A percentile compares a stretch with the other conserved stretches of the same genome.
Evolutionary conservation across 2,113 vertebrate genomes (phyloP).

Genomic region (Lampris megalopsis): DNA sequence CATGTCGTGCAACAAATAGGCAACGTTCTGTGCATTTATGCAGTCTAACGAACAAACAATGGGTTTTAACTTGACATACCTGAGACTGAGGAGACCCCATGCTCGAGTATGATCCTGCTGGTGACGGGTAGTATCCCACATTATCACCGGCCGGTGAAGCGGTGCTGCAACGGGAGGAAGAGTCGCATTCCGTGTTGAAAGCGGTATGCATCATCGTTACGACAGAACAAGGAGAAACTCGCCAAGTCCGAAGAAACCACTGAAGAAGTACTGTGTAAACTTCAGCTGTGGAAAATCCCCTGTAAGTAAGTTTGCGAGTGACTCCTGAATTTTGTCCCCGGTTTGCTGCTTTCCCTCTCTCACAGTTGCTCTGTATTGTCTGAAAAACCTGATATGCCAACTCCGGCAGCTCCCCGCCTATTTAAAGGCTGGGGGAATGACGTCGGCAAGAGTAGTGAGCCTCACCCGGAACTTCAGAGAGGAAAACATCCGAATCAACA

Average conservation of each 20-base stretch:
- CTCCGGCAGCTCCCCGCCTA: not conserved
- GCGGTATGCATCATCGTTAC: conserved; percentile 88
- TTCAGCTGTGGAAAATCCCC: conserved; percentile 44
- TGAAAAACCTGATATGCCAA: conserved; percentile 69
- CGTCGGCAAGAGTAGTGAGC: conserved; percentile 39
- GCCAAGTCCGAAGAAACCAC: conserved; percentile 40
- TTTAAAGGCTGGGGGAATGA: conserved; percentile 67
- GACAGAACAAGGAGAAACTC: not conserved
- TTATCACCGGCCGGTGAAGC: conserved; percentile 91
- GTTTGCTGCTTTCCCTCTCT: not conserved
- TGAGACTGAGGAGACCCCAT: conserved; percentile 89
- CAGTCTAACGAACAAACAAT: not conserved
- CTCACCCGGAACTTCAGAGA: not conserved
- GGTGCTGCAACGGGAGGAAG: conserved; percentile 95
- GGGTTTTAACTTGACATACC: conserved; percentile 79
- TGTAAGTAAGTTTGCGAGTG: conserved; percentile 19
- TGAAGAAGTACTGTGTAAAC: not conserved
- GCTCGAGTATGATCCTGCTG: conserved; percentile 90
- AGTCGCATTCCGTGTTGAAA: conserved; percentile 90
- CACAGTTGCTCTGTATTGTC: not conserved
- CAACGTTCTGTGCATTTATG: not conserved
- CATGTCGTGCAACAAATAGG: not conserved
- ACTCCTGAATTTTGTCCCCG: conserved; percentile 3
- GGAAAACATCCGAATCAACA: conserved; percentile 35
- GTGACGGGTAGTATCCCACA: conserved; percentile 87